Conservation (phyloP, 2,797 vertebrate species). For the Hyperoplus immaculatus region DNA sequence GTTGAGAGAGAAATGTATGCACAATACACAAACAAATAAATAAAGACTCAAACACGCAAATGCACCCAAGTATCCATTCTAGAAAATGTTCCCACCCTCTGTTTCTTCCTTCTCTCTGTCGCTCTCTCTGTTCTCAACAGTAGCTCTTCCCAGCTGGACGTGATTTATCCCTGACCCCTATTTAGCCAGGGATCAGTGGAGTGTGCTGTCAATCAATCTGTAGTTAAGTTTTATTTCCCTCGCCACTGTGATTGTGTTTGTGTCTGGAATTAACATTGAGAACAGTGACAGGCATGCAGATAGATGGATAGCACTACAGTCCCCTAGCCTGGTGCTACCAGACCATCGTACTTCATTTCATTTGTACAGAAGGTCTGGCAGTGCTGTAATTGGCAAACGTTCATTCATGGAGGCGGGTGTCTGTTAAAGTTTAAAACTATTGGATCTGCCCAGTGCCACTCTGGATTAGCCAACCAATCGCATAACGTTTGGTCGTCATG, state of each 20-base stretch:
- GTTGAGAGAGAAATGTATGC: slow-evolving; percentile 20
- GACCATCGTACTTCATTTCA: too few relatives aligned
- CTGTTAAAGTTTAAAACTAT: too few relatives aligned
- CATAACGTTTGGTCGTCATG: too few relatives aligned
- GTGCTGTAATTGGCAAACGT: too few relatives aligned
- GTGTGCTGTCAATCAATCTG: slow-evolving; percentile 71
- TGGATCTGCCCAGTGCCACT: too few relatives aligned
- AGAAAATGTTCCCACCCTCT: slow-evolving; percentile 42
- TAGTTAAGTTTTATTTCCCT: slow-evolving; percentile 73
- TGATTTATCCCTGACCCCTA: slow-evolving; percentile 79
- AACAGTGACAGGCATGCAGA: slow-evolving; percentile 62
- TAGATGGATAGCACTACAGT: slow-evolving; percentile 38
- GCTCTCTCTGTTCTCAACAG: slow-evolving; percentile 58
- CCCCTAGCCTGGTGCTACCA: too few relatives aligned
- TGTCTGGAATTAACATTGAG: slow-evolving; percentile 70
- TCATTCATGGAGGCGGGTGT: too few relatives aligned
- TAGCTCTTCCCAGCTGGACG: slow-evolving; percentile 55
- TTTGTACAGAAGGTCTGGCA: too few relatives aligned
- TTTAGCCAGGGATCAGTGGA: slow-evolving; percentile 77
- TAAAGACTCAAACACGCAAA: slow-evolving; percentile 19
- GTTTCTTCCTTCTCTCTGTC: slow-evolving; percentile 22
- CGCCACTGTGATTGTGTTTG: slow-evolving; percentile 72
- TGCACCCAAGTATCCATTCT: slow-evolving; percentile 1
- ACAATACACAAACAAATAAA: slow-evolving; percentile 36
- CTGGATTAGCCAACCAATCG: too few relatives aligned